Base-by-base conservation (phyloP, 2,113 vertebrate genomes). In the Perca flavescens region DNA sequence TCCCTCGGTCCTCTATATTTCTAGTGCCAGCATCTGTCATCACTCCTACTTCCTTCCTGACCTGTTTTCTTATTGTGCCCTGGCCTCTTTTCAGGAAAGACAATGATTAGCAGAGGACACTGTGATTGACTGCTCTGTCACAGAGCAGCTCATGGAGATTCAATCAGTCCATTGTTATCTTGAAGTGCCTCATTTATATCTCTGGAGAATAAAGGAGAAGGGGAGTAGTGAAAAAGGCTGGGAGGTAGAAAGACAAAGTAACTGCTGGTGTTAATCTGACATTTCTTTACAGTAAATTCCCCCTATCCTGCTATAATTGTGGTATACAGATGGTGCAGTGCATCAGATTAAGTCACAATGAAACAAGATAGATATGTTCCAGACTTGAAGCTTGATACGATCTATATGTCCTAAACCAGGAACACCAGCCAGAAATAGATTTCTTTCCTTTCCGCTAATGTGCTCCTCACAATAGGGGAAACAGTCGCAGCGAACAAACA, bases 361-460 rank as follows among this genome's bases (percentile, higher is more conserved):
- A 81, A 85, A 85, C 83, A 28, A 81, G 82, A 64, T 56, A 77
- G 54, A 81, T 74, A 47, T 72, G 61, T 68, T 52, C 65, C 86
- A 68, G 75, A 79, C 57, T 50, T 76, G 69, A 82, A 85, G 49
- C 40, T 54, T 73, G 79, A 88, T 58, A 69, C 54, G 12, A 36
- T 83, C 70, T 9, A 14, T 0, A 57, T 40, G 34, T 67, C 54
- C 74, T 25, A 11, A 79, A 69, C 31, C 21, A 53, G 14, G 50
- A 46, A 70, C 54, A 46, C 1, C 47, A 43, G 54, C n/a, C 46
- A 75, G 47, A 80, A 78, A 75, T 54, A 65, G 54, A 31, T 81
- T 11, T 10, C 3, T 57, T 56, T 63, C 62, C 60, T 65, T 61
- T 53, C 53, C 6, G 67, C 50, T 61, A 17, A 76, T 64, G 66